Percentiles rank a stretch among this genome's conserved stretches.
These are phyloP conservation scores for Lomographa bimaculata DNA, from an alignment of 2,888 invertebrate genomes.

Conservation along the genomic window DNA sequence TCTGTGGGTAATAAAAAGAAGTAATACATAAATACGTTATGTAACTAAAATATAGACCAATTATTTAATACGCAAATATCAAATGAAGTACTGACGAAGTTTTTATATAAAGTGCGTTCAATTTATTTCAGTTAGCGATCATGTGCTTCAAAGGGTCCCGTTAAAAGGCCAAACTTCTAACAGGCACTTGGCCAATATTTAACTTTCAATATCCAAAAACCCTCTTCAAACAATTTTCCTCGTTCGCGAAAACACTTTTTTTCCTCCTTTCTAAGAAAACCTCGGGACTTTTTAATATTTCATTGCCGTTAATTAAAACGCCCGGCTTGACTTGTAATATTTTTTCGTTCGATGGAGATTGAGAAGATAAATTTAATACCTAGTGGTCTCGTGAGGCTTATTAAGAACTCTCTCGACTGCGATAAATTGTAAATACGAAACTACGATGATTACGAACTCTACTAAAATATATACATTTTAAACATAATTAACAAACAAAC, in stretches of 20 bases:
- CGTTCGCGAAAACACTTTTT: conserved; percentile 6
- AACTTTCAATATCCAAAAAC: conserved; percentile 31
- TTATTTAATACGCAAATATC: no score
- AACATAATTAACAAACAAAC: no score
- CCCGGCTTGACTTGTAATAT: conserved; percentile 9
- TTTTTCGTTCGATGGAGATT: conserved; percentile 10
- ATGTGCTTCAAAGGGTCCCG: conserved; percentile 13
- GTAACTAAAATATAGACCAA: no score
- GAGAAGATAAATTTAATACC: conserved; percentile 3
- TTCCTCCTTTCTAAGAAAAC: conserved; percentile 8
- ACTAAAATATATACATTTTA: no score
- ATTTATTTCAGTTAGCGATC: no score
- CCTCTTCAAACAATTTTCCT: conserved; percentile 21
- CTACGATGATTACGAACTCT: no score
- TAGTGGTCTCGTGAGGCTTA: conserved; percentile 10
- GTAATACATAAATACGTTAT: no score
- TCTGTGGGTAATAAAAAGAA: no score
- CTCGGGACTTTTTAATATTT: conserved; percentile 20
- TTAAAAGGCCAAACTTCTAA: conserved; percentile 12
- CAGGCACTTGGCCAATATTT: conserved; percentile 28
- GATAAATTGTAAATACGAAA: no score
- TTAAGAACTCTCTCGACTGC: background rate
- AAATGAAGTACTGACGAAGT: no score
- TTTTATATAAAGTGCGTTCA: no score
- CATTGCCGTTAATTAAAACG: conserved; percentile 15